Base-by-base conservation (phyloP, 2,113 vertebrate species). In the Piprites chloris region DNA sequence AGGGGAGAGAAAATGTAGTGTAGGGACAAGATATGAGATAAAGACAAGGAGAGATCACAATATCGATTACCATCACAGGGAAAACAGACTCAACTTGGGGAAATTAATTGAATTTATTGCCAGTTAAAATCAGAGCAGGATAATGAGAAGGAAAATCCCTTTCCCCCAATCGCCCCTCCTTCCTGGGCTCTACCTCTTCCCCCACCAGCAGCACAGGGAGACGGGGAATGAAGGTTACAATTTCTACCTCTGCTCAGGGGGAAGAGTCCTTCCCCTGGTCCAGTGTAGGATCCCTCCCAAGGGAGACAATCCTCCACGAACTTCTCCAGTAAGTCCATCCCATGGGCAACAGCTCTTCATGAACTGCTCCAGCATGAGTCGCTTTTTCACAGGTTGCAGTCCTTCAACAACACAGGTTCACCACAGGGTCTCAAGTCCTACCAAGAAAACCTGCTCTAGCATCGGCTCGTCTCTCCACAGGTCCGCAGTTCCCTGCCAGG, bases 61-160 rank as follows among this genome's bases (percentile, higher is more conserved):
- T n/a, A 44, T 20, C 2, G 3, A 28, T 66, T 9, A 59, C 24
- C 1, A 0, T 27, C 44, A n/a, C 14, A 50, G 15, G 15, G 15
- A 59, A 66, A 58, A 81, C 32, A 66, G 27, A 50, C 12, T 39
- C 68, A 74, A 0, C 52, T 28, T 33, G 27, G 19, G 52, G 27
- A 59, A 66, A 66, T 44, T 28, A 59, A 35, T 15, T 37, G 6
- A 56, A 27, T 88, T 56, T 37, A 74, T 59, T 50, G 66, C 22
- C 19, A 16, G 27, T 28, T 32, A 89, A 52, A 73, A 66, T 20
- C 59, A 58, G 52, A 81, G 52, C 14, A 81, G 33, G 10, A 8
- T 33, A 37, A 81, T 46, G 35, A 61, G 49, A 77, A 61, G 61
- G 33, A 39, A 62, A 62, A n/a, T 44, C 52, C 19, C 28, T 17